These are phyloP conservation scores for Hippocampus kuda DNA, from an alignment of 2,797 vertebrate genomes.

Conservation along the genomic window DNA sequence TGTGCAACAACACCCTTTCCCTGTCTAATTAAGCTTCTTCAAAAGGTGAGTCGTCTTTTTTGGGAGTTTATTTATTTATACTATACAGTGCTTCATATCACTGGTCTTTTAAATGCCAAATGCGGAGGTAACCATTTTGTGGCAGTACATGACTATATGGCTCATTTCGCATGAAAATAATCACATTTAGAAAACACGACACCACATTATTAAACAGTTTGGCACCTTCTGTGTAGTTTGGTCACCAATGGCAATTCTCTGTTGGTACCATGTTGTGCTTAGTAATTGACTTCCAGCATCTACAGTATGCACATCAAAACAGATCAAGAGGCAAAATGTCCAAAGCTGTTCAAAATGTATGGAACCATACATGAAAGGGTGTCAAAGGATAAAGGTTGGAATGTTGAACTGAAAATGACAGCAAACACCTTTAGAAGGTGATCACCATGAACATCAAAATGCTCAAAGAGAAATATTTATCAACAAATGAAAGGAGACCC, in stretches of 20 bases:
- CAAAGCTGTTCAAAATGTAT: not conserved
- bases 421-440: conserved; percentile 1
- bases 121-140: too few relatives aligned
- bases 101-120: too few relatives aligned
- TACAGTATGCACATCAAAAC: not conserved
- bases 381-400: not conserved
- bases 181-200: not conserved
- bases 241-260: not conserved
- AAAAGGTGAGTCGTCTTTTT: not conserved
- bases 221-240: not conserved
- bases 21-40: not conserved
- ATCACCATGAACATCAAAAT: not conserved
- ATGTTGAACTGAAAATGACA: not conserved
- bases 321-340: not conserved
- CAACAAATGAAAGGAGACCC: not conserved
- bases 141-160: too few relatives aligned
- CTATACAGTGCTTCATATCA: not conserved
- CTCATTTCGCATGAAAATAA: too few relatives aligned
- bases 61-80: not conserved
- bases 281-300: not conserved
- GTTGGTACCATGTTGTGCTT: not conserved
- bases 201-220: not conserved
- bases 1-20: not conserved
- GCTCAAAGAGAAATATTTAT: conserved; percentile 1
- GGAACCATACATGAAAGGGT: not conserved